These are phyloP conservation scores for Orchesellides sinensis DNA, from an alignment of 2,888 invertebrate genomes.

Conservation along the genomic window DNA sequence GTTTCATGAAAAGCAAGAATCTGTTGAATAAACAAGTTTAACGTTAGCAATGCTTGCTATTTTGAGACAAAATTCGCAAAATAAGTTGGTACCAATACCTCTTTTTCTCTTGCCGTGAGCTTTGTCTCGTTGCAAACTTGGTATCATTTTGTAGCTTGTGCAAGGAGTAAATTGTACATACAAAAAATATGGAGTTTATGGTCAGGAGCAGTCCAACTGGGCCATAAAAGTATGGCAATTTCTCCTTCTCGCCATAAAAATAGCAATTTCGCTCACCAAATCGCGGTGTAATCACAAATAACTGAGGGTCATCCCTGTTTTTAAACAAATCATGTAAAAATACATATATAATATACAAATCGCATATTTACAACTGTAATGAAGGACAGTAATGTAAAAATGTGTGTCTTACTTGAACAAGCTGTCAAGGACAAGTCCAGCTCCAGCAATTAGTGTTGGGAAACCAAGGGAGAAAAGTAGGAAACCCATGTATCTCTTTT, in stretches of 20 bases:
- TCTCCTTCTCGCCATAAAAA: constrained; percentile 90
- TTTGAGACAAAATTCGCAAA: too few species aligned
- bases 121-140: constrained; percentile 74
- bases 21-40: constrained; percentile 57
- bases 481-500: constrained; percentile 71
- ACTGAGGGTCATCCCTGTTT: constrained; percentile 82
- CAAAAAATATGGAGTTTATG: constrained; percentile 87
- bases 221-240: constrained; percentile 90
- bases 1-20: constrained; percentile 84
- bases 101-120: constrained; percentile 74
- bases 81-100: too few species aligned
- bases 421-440: constrained; percentile 70
- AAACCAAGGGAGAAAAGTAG: constrained; percentile 72
- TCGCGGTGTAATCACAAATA: constrained; percentile 82
- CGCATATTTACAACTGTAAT: too few species aligned
- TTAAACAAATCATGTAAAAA: constrained; percentile 59
- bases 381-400: background rate
- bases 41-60: too few species aligned
- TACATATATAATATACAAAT: too few species aligned
- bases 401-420: constrained; percentile 66
- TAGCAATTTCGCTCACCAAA: constrained; percentile 89
- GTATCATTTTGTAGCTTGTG: constrained; percentile 82
- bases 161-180: constrained; percentile 84
- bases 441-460: constrained; percentile 71
- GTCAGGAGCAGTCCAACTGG: constrained; percentile 88